A percentile compares a stretch with the other conserved stretches of the same genome.
phyloP scores from a whole-genome alignment of 92 coral and sea anemone species.

The Diadumene lineata region DNA sequence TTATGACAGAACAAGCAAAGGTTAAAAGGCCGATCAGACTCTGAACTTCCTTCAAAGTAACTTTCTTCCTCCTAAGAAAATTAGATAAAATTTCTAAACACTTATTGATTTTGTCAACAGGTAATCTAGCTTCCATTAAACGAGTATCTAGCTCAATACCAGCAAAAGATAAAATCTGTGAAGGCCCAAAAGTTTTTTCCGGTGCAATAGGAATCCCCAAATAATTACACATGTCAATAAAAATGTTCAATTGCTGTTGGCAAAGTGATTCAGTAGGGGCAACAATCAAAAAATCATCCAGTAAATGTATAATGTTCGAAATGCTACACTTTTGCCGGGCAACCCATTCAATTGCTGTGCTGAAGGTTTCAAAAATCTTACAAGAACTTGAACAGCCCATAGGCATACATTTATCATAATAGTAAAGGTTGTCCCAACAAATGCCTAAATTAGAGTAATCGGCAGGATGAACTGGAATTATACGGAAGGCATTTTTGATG shows the following conservation, averaged over 20 bases:
- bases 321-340: slow-evolving; percentile 49
- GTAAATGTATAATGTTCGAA: slow-evolving; percentile 42
- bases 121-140: slow-evolving; percentile 42
- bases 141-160: slow-evolving; percentile 50
- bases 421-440: slow-evolving; percentile 48
- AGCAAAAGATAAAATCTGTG: slow-evolving; percentile 38
- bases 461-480: slow-evolving; percentile 56
- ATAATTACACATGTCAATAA: slow-evolving; percentile 38
- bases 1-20: slow-evolving; percentile 38
- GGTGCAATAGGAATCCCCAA: slow-evolving; percentile 61
- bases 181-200: slow-evolving; percentile 41
- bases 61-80: slow-evolving; percentile 29
- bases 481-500: slow-evolving; percentile 34
- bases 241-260: slow-evolving; percentile 28
- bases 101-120: slow-evolving; percentile 40
- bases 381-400: slow-evolving; percentile 75
- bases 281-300: slow-evolving; percentile 59
- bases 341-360: slow-evolving; percentile 68
- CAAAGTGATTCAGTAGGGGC: slow-evolving; percentile 39
- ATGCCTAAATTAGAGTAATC: slow-evolving; percentile 58
- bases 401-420: slow-evolving; percentile 66
- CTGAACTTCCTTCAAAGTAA: slow-evolving; percentile 34
- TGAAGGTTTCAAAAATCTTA: slow-evolving; percentile 57
- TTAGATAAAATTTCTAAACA: slow-evolving; percentile 6
- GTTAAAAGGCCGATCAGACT: slow-evolving; percentile 44